phyloP scores from a whole-genome alignment of 2,888 invertebrate species.

The Drosophila limbata region DNA sequence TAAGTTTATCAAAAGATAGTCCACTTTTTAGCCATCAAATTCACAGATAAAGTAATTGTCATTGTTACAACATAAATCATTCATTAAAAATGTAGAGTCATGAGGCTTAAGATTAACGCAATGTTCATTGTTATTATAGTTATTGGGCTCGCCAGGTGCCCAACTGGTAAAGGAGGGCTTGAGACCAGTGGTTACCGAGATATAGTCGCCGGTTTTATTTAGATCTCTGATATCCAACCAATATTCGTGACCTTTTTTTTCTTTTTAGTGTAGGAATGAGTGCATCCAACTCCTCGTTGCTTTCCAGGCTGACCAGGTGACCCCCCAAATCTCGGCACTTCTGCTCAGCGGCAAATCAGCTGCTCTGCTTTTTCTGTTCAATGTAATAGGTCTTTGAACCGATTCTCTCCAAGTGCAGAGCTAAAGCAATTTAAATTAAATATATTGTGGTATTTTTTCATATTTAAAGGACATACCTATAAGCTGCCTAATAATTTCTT shows the following conservation, averaged over 20 bases:
- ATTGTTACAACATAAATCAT: not conserved
- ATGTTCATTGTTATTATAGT: not conserved
- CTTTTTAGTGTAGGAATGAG: not conserved
- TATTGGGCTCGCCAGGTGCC: conserved; percentile 2
- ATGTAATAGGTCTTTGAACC: not conserved
- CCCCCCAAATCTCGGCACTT: conserved; percentile 1
- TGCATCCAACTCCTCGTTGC: not conserved
- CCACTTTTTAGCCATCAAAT: not conserved
- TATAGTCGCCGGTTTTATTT: not conserved
- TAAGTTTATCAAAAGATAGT: not conserved
- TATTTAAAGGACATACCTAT: not conserved
- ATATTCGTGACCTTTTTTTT: not conserved
- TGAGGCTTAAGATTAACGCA: not conserved
- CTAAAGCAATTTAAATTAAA: conserved; percentile 6
- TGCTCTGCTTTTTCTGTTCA: not conserved
- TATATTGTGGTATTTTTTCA: not conserved
- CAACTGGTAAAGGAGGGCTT: not conserved
- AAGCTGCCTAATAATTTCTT: not conserved
- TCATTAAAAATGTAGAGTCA: not conserved
- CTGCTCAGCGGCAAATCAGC: not conserved
- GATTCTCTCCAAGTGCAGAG: not conserved
- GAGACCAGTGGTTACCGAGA: not conserved
- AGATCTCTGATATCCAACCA: not conserved
- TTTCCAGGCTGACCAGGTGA: not conserved
- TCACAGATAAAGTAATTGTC: not conserved